These are phyloP conservation scores for Anolis carolinensis DNA, from an alignment of 2,113 vertebrate species.

Conservation along the genomic window DNA sequence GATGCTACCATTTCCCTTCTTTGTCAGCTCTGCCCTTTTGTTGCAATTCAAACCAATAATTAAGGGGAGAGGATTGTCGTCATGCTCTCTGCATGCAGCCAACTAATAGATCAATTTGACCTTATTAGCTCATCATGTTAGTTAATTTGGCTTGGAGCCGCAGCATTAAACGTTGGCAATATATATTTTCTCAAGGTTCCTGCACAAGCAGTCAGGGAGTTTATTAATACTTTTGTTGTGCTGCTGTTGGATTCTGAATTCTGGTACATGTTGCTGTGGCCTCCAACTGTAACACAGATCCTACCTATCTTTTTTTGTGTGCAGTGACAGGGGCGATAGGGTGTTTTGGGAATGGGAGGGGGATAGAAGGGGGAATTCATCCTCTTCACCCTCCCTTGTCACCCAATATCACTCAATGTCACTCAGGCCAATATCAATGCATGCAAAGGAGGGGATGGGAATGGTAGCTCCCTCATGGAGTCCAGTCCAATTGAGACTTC, in stretches of 20 bases:
- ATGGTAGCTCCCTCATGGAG: background rate
- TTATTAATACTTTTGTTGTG: background rate
- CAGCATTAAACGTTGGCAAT: background rate
- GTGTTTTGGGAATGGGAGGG: too few species aligned
- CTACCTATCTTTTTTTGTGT: too few species aligned
- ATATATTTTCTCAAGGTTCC: background rate
- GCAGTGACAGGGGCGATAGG: too few species aligned
- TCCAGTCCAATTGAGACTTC: too few species aligned
- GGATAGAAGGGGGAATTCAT: too few species aligned
- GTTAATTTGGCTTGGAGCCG: background rate
- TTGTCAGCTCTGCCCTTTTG: slow-evolving; percentile 17
- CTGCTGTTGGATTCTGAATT: background rate
- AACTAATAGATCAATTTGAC: background rate
- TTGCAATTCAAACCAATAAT: slow-evolving; percentile 1
- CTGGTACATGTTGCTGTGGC: too few species aligned
- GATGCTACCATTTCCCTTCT: background rate
- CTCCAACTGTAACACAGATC: too few species aligned
- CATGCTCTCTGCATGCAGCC: fast-evolving
- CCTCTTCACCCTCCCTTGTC: background rate
- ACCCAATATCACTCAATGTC: too few species aligned
- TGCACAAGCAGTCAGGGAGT: background rate
- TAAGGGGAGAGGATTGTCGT: background rate
- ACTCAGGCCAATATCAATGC: background rate
- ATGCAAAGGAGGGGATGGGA: too few species aligned
- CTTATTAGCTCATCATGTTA: background rate